These are phyloP conservation scores for Psittacula cyanocephala DNA, from an alignment of 2,113 vertebrate species.

Conservation along the genomic window DNA sequence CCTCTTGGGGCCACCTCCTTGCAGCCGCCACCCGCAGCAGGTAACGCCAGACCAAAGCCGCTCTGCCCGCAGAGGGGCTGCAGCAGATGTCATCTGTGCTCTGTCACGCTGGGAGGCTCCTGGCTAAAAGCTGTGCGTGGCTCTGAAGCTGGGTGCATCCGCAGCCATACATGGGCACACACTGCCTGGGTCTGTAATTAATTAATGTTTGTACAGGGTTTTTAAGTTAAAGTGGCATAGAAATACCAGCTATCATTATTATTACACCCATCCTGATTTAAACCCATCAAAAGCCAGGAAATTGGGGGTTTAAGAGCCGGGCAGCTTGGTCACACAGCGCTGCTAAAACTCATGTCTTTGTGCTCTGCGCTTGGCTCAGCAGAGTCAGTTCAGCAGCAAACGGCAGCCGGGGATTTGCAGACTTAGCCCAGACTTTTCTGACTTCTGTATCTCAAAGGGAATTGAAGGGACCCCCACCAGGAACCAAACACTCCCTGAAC, in stretches of 20 bases:
- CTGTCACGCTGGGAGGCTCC: neutral
- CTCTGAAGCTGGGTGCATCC: neutral
- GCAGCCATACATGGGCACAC: neutral
- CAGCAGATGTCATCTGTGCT: neutral
- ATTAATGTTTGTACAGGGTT: conserved; percentile 53
- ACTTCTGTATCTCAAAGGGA: neutral
- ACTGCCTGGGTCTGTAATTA: conserved; percentile 34
- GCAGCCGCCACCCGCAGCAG: neutral
- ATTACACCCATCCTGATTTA: conserved; percentile 26
- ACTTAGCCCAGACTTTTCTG: neutral
- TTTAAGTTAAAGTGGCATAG: conserved; percentile 48
- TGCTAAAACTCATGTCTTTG: neutral
- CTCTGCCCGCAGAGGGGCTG: neutral
- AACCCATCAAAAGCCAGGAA: conserved; percentile 51
- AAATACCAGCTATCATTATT: conserved; percentile 46
- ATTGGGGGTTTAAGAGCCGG: conserved; percentile 33
- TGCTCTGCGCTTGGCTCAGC: neutral
- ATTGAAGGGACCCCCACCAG: neutral
- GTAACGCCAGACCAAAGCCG: neutral
- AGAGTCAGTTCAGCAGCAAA: neutral
- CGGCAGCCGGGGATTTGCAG: neutral
- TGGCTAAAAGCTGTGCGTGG: neutral
- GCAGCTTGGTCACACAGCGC: neutral
- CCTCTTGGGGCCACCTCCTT: neutral
- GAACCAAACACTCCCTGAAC: neutral